Base-by-base conservation (phyloP, 2,888 invertebrate species). In the Aelia acuminata region DNA sequence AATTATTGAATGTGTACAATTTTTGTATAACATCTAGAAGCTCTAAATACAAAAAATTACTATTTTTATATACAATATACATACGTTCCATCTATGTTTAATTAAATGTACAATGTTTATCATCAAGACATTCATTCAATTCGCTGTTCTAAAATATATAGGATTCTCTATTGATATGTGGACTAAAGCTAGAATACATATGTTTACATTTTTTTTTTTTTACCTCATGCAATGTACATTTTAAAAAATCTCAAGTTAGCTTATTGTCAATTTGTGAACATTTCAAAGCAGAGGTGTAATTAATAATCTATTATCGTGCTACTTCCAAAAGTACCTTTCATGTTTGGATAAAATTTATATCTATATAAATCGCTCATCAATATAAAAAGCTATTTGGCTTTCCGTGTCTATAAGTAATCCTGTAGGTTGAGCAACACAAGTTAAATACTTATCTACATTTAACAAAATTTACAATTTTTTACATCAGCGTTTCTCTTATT, bases 151-250 rank as follows among this genome's bases (percentile, higher is more conserved):
- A 53, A 53, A 53, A 85, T 85, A 85, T 85, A 53, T 84, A 85
- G 85, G 87, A 70, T 63, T 70, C 87, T 87, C 53, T 87, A 47
- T 87, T 87, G 87, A 87, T 87, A 87, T 87, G 87, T 87, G 48
- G 57, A 87, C 87, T 87, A 87, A 47, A 87, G 87, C 87, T 87
- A 87, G 70, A 47, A 47, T 87, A 87, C 43, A 87, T 70, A 87
- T 63, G 43, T 70, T 53, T 85, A 57, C 35, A 85, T 57, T 87
- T 87, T 26, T 53, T 87, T 87, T 26, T 53, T 86, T 87, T 53
- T 53, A 49, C 39, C 63, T 70, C 87, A 47, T 70, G 63, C 63
- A 63, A 47, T 87, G 35, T 39, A 87, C 63, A 47, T 43, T 48
- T 39, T 70, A 22, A 70, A n/a, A 63, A 87, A 63, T 85, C 39